Evolutionary conservation across 2,113 vertebrate genomes (phyloP).

Genomic region (Indicator maculatus): DNA sequence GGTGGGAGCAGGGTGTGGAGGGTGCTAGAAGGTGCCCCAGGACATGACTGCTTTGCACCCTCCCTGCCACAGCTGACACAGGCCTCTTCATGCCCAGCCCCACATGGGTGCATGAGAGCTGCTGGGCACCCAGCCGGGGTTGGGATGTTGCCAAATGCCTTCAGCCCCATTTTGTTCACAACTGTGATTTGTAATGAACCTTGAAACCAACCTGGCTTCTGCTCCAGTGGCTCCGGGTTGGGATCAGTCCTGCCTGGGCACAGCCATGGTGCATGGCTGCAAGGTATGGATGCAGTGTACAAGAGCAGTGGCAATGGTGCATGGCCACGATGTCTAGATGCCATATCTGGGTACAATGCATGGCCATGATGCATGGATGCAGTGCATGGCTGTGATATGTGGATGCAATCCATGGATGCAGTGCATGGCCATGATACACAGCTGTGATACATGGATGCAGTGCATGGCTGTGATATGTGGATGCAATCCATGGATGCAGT

Average conservation of each 20-base stretch:
- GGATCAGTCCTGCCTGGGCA: not conserved
- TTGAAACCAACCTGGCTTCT: accelerated
- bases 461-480: accelerated
- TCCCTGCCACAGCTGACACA: accelerated
- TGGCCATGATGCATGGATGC: too few relatives aligned
- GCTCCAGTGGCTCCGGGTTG: accelerated
- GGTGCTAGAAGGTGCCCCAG: not conserved
- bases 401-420: not conserved
- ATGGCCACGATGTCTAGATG: too few relatives aligned
- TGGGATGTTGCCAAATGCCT: not conserved
- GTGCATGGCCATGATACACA: accelerated
- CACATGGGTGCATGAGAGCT: accelerated
- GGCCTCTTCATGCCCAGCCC: not conserved
- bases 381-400: too few relatives aligned
- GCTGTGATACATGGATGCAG: accelerated
- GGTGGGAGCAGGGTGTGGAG: not conserved
- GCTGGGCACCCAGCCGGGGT: accelerated
- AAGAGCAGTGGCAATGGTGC: too few relatives aligned
- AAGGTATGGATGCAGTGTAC: too few relatives aligned
- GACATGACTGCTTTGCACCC: not conserved
- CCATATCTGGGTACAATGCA: too few relatives aligned
- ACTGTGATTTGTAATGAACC: not conserved
- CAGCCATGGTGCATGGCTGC: accelerated
- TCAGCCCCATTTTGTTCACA: not conserved
- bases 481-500: too few relatives aligned